Percentiles rank a stretch among this genome's conserved stretches.
phyloP scores from a whole-genome alignment of 1,140 invertebrate species.

The Drosophila insularis region DNA sequence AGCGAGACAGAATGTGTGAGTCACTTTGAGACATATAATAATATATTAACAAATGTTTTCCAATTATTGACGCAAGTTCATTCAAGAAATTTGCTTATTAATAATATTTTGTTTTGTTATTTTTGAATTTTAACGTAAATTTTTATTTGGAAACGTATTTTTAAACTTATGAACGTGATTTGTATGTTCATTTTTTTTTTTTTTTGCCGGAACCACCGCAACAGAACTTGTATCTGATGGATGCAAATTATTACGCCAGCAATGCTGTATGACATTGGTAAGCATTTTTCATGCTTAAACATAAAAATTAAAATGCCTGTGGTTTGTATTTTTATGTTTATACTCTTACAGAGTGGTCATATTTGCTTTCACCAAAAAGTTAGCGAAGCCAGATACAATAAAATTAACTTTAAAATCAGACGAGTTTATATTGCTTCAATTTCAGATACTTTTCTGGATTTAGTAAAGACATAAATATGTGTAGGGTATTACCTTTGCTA shows the following conservation, averaged over 20 bases:
- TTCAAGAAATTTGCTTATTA: constrained; percentile 26
- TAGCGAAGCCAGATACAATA: too few relatives aligned
- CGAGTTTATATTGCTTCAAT: not conserved
- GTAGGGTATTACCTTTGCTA: not conserved
- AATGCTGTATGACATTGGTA: constrained; percentile 24
- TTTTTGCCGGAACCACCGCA: constrained; percentile 29
- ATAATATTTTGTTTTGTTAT: not conserved
- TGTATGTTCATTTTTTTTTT: not conserved
- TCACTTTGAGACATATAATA: constrained; percentile 2
- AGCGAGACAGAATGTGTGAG: not conserved
- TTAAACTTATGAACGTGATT: constrained; percentile 1
- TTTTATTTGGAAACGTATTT: not conserved
- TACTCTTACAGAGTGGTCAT: not conserved
- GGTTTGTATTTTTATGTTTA: constrained; percentile 24
- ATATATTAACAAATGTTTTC: not conserved
- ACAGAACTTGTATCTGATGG: constrained; percentile 35
- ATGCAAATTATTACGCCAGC: constrained; percentile 30
- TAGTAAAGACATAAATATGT: too few relatives aligned
- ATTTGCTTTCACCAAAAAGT: too few relatives aligned
- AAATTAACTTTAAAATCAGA: too few relatives aligned
- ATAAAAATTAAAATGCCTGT: constrained; percentile 53
- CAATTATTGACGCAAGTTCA: constrained; percentile 50
- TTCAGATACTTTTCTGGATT: not conserved
- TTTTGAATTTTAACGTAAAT: not conserved
- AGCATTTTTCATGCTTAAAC: constrained; percentile 38